phyloP scores from a whole-genome alignment of 2,113 vertebrate genomes.

The Tetrax tetrax region DNA sequence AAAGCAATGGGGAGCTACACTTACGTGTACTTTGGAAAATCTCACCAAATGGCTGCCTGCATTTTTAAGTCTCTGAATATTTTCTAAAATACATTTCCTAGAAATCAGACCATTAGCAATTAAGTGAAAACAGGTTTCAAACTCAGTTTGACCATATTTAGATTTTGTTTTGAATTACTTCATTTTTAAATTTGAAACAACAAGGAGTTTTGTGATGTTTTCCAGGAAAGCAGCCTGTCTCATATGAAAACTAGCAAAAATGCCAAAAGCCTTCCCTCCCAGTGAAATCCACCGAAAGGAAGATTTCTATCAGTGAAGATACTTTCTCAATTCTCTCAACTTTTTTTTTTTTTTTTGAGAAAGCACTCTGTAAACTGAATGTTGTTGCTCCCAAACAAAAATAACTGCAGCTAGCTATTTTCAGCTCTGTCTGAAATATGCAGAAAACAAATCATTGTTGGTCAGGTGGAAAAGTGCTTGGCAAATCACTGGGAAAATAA shows the following conservation, averaged over 20 bases:
- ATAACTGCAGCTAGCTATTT: not conserved
- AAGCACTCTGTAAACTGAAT: not conserved
- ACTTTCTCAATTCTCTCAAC: not conserved
- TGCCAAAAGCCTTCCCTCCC: not conserved
- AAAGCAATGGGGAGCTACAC: not conserved
- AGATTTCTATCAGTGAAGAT: not conserved
- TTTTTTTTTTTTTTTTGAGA: not conserved
- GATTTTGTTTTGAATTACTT: not conserved
- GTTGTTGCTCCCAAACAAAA: not conserved
- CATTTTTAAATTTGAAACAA: not conserved
- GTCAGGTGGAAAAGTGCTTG: not conserved
- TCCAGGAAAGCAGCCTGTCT: not conserved
- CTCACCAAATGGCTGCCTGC: not conserved
- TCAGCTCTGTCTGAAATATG: not conserved
- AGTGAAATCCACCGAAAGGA: not conserved
- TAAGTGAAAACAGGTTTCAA: not conserved
- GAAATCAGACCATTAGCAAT: not conserved
- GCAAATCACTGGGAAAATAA: not conserved
- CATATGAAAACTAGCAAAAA: not conserved
- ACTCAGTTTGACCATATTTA: not conserved
- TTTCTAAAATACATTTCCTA: not conserved
- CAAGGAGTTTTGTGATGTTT: not conserved
- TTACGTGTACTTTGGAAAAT: not conserved
- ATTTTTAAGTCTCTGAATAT: not conserved
- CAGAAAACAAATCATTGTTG: not conserved